Conservation (phyloP, 1,140 invertebrate genomes). For the Drosophila nebulosa region DNA sequence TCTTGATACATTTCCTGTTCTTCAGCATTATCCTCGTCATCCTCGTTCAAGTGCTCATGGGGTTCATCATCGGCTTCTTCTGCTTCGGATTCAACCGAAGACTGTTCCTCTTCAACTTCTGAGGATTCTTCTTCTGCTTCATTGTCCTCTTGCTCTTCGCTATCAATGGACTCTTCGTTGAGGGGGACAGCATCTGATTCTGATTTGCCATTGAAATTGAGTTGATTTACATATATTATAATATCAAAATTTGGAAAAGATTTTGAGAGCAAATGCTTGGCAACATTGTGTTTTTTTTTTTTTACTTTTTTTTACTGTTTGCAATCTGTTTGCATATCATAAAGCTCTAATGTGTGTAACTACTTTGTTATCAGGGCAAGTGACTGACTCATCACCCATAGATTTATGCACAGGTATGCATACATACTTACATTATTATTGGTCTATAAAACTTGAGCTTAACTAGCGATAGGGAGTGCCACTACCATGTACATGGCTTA, state of each 20-base stretch:
- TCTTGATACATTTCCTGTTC: conserved; percentile 43
- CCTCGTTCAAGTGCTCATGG: conserved; percentile 36
- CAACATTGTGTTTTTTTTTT: conserved; percentile 15
- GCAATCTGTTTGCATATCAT: neutral
- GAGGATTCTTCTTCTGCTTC: neutral
- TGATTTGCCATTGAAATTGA: conserved; percentile 25
- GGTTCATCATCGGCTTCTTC: conserved; percentile 16
- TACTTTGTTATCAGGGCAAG: neutral
- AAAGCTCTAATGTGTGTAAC: neutral
- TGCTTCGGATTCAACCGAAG: neutral
- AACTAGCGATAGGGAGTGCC: neutral
- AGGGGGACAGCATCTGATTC: neutral
- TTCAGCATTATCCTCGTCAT: conserved; percentile 38
- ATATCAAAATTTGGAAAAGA: too few relatives aligned
- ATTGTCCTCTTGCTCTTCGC: conserved; percentile 3
- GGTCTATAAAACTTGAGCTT: neutral
- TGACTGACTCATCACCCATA: neutral
- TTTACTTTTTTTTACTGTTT: too few relatives aligned
- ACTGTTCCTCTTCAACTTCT: neutral
- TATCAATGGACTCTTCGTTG: neutral
- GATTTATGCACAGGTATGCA: neutral
- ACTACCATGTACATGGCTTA: neutral
- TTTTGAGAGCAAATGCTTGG: neutral
- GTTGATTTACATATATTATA: too few relatives aligned
- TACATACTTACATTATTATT: conserved; percentile 4